These are phyloP conservation scores for Sinotaia quadrata DNA, from an alignment of 2,888 invertebrate genomes.

Conservation along the genomic window DNA sequence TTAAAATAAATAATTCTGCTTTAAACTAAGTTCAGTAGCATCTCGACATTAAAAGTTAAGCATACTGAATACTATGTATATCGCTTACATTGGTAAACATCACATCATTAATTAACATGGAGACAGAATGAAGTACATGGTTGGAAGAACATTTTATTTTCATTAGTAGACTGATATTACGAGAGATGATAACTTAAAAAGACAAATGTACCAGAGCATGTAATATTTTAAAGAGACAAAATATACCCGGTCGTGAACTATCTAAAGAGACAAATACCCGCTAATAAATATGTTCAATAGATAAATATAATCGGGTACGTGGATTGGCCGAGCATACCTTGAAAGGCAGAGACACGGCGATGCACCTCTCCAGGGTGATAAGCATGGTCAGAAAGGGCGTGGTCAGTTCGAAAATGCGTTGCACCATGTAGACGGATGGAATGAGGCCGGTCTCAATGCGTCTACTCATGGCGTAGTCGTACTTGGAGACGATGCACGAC, in stretches of 20 bases:
- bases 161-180: too few relatives aligned
- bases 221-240: too few relatives aligned
- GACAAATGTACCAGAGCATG: too few relatives aligned
- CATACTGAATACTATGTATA: too few relatives aligned
- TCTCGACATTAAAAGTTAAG: too few relatives aligned
- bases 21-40: too few relatives aligned
- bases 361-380: constrained; percentile 22
- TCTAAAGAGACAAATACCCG: background rate
- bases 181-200: too few relatives aligned
- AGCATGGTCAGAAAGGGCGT: constrained; percentile 26
- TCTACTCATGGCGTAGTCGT: background rate
- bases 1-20: too few relatives aligned
- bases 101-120: too few relatives aligned
- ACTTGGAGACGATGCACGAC: constrained; percentile 17
- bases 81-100: too few relatives aligned
- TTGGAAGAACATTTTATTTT: too few relatives aligned
- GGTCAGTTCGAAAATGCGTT: constrained; percentile 17
- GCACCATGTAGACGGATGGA: constrained; percentile 16
- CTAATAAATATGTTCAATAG: background rate
- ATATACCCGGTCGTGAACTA: background rate
- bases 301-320: background rate
- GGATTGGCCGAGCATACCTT: constrained; percentile 4
- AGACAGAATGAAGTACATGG: too few relatives aligned
- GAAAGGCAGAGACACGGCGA: constrained; percentile 16
- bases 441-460: constrained; percentile 14